phyloP scores from a whole-genome alignment of 2,797 vertebrate genomes.

The Eidolon dupreanum region DNA sequence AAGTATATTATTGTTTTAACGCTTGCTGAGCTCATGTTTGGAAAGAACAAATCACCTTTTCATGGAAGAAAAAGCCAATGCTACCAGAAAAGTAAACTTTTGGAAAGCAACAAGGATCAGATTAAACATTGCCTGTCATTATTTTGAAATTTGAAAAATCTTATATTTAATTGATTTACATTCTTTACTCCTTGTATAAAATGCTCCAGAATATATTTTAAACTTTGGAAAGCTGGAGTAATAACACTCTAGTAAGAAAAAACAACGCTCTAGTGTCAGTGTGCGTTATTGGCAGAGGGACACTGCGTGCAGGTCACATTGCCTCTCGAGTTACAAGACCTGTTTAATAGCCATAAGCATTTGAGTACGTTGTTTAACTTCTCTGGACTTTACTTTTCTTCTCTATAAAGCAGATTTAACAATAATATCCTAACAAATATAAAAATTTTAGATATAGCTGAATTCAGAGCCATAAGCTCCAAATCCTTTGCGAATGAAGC shows the following conservation, averaged over 20 bases:
- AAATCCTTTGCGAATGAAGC: conserved; percentile 14
- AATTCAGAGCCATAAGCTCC: background rate
- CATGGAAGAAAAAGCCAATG: background rate
- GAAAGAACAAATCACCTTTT: background rate
- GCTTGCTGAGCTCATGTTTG: background rate
- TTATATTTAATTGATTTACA: conserved; percentile 19
- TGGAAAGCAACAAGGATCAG: conserved; percentile 2
- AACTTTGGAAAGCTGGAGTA: background rate
- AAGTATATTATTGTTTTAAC: background rate
- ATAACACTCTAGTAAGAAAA: background rate
- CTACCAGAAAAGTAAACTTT: background rate
- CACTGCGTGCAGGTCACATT: background rate
- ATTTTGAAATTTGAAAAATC: background rate
- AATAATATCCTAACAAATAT: background rate
- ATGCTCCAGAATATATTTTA: background rate
- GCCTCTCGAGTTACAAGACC: background rate
- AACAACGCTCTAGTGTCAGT: background rate
- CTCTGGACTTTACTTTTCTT: background rate
- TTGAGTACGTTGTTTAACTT: conserved; percentile 35
- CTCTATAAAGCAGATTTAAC: background rate
- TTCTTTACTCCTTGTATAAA: background rate
- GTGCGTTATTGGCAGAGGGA: background rate
- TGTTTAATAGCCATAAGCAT: conserved; percentile 7
- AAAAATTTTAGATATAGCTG: background rate
- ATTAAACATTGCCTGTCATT: background rate